Percentiles rank a stretch among this genome's conserved stretches.
phyloP scores from a whole-genome alignment of 1,140 invertebrate genomes.

The Mactra quadrangularis region DNA sequence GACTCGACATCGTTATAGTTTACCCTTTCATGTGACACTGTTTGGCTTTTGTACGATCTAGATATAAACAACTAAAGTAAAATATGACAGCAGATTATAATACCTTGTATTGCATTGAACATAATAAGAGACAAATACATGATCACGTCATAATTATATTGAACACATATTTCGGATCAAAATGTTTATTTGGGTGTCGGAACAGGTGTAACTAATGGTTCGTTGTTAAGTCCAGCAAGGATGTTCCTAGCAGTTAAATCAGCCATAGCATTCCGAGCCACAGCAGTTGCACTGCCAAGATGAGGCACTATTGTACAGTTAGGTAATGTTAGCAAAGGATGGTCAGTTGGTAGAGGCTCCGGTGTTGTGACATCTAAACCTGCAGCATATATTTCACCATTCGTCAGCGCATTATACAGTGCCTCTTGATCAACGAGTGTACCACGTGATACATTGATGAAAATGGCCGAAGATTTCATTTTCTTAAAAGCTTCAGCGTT shows the following conservation, averaged over 20 bases:
- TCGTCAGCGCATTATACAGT: conserved; percentile 72
- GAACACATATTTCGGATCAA: no score
- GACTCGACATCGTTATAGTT: no score
- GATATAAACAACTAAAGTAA: no score
- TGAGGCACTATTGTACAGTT: conserved; percentile 96
- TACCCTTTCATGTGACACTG: no score
- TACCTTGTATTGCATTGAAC: no score
- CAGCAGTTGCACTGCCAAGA: conserved; percentile 94
- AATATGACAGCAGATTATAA: no score
- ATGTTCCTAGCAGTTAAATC: conserved; percentile 94
- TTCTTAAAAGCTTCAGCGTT: conserved; percentile 76
- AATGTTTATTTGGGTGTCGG: no score
- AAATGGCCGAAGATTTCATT: conserved; percentile 81
- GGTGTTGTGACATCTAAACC: conserved; percentile 97
- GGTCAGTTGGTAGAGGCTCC: conserved; percentile 93
- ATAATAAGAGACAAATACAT: no score
- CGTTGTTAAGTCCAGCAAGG: conserved; percentile 89
- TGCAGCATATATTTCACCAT: conserved; percentile 90
- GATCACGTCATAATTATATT: no score
- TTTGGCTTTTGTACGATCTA: no score
- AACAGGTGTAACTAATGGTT: conserved; percentile 86
- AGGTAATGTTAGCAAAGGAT: conserved; percentile 90
- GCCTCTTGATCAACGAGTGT: conserved; percentile 81
- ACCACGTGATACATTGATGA: conserved; percentile 82
- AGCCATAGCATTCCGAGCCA: conserved; percentile 92